Evolutionary conservation across 2,888 invertebrate species (phyloP), one percentile per base, ranked within the genome.

Genomic region (Timema cristinae): DNA sequence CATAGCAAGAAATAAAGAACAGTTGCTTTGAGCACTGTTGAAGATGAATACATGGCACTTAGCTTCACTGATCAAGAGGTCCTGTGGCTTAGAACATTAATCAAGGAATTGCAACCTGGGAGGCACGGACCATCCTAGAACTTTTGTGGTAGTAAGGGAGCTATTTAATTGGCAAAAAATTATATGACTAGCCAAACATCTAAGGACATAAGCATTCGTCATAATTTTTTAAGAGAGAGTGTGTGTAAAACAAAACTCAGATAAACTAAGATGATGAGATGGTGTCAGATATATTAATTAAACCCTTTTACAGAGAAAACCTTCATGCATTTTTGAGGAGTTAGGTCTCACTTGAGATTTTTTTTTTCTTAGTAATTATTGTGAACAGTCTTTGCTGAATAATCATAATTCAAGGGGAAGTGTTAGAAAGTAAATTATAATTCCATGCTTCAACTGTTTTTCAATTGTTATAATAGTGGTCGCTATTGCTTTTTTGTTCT

Each of bases 11-110:
- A 16, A 48, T 16, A 61, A 61, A 61, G 61, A 13, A 61, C 13
- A 13, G 5, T 61, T 15, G 61, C 16, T 2, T 61, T 61, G 13
- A 61, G 63, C 32, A 63, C 63, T 11, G 63, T 63, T 13, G 63
- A 63, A 32, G 63, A 1, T 15, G 63, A 63, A 32, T 63, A 63
- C 47, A 63, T 63, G 63, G 63, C 47, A 47, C 47, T 63, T 5
- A 63, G 63, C 9, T 63, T 32, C 47, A 32, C 63, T 8, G 47
- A 0, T n/a, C 63, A 63, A 13, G 63, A 63, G 48, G 9, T 8
- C 47, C 48, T 63, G n/a, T 63, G 47, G 63, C 48, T 63, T 63
- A 63, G 32, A 63, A 32, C 47, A 2, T 63, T 32, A 13, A 16
- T 10, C 16, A 47, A 13, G 6, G 63, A 63, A 32, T 48, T 63